Conservation (phyloP, 2,797 vertebrate genomes). For the Falco peregrinus region DNA sequence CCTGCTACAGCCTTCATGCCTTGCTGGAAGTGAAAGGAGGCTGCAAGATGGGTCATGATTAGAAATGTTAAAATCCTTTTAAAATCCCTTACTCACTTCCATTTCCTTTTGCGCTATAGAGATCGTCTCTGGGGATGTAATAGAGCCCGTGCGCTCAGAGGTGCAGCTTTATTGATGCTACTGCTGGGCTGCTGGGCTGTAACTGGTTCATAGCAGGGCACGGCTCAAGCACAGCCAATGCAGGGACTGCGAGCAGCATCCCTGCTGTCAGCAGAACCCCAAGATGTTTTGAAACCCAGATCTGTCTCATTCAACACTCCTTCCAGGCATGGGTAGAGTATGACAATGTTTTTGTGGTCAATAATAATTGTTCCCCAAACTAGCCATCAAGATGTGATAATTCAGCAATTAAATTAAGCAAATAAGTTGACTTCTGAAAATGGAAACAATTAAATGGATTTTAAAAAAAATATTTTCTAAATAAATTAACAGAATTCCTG, state of each 20-base stretch:
- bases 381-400: not conserved
- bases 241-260: not conserved
- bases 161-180: not conserved
- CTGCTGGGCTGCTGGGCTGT: not conserved
- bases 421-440: not conserved
- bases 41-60: not conserved
- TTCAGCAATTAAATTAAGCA: not conserved
- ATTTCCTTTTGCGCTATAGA: not conserved
- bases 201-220: not conserved
- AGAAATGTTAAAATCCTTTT: not conserved
- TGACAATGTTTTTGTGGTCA: not conserved
- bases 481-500: not conserved
- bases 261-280: not conserved
- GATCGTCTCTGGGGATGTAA: not conserved
- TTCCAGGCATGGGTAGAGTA: not conserved
- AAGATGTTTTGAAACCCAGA: not conserved
- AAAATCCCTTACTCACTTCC: not conserved
- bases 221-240: not conserved
- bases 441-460: not conserved
- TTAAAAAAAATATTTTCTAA: accelerated
- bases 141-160: not conserved
- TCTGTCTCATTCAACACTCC: not conserved
- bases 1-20: not conserved
- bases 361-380: not conserved
- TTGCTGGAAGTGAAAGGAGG: not conserved